Evolutionary conservation across 2,888 invertebrate species (phyloP).

Genomic region (Nomada fabriciana): DNA sequence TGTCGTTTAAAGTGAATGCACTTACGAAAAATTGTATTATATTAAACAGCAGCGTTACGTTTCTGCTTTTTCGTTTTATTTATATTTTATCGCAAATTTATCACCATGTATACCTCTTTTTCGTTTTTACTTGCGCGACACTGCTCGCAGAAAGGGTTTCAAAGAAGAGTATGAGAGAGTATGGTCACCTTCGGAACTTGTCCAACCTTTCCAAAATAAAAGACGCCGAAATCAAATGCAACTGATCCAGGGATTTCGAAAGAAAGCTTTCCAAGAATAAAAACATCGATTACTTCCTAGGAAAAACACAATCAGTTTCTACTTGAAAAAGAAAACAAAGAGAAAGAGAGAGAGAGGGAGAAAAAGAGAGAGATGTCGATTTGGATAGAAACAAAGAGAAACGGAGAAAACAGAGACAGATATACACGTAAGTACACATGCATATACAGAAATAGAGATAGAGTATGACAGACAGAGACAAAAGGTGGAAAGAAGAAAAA

Average conservation of each 20-base stretch:
- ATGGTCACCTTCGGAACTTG: conserved; percentile 82
- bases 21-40: not conserved
- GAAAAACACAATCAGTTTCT: conserved; percentile 64
- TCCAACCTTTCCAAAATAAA: conserved; percentile 84
- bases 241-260: conserved; percentile 84
- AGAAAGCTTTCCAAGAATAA: conserved; percentile 82
- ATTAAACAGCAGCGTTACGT: conserved; percentile 11
- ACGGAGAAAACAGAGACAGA: conserved; percentile 5
- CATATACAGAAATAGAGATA: conserved; percentile 1
- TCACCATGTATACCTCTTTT: not conserved
- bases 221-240: conserved; percentile 84
- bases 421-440: not conserved
- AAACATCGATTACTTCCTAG: conserved; percentile 75
- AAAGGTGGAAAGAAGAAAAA: conserved; percentile 8
- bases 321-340: conserved; percentile 34
- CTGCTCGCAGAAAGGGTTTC: conserved; percentile 70
- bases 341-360: not conserved
- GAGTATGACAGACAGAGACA: conserved; percentile 23
- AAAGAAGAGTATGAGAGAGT: conserved; percentile 70
- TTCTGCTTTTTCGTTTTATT: not conserved
- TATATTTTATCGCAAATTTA: no score
- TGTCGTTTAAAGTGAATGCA: conserved; percentile 2
- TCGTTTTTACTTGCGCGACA: conserved; percentile 61
- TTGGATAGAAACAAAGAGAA: conserved; percentile 23
- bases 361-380: not conserved